These are phyloP conservation scores for Pygoscelis antarcticus DNA, from an alignment of 2,113 vertebrate species.

Conservation along the genomic window DNA sequence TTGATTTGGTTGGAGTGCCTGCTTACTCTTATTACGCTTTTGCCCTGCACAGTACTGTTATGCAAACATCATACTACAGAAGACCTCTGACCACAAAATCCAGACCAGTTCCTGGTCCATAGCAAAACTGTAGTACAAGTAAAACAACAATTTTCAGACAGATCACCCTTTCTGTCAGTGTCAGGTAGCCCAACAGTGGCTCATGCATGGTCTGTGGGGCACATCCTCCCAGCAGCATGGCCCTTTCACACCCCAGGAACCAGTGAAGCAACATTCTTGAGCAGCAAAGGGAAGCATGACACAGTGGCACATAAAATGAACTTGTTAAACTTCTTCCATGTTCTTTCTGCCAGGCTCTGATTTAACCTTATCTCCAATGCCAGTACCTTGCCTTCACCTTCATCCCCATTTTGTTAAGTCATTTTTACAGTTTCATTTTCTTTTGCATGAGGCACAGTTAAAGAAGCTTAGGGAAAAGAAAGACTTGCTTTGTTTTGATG, in stretches of 20 bases:
- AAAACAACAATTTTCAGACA: slow-evolving; percentile 3
- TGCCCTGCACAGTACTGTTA: not conserved
- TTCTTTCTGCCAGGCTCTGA: not conserved
- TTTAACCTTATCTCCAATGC: not conserved
- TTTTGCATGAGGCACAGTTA: not conserved
- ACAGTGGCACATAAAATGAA: slow-evolving; percentile 41
- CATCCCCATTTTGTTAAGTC: not conserved
- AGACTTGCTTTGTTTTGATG: slow-evolving; percentile 4
- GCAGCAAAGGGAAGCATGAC: slow-evolving; percentile 38
- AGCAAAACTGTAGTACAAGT: slow-evolving; percentile 7
- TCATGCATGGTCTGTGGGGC: not conserved
- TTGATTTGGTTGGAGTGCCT: not conserved
- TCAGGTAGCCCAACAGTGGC: not conserved
- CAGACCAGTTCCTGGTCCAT: not conserved
- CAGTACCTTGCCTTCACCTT: not conserved
- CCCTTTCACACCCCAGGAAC: slow-evolving; percentile 58
- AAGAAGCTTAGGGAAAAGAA: not conserved
- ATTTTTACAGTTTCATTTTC: not conserved
- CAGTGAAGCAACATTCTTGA: slow-evolving; percentile 62
- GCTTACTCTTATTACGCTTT: not conserved
- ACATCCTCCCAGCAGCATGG: slow-evolving; percentile 6
- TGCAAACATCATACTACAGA: not conserved
- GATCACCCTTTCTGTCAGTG: not conserved
- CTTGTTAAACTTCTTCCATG: slow-evolving; percentile 34
- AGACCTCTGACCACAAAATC: not conserved